phyloP scores from a whole-genome alignment of 2,113 vertebrate species.

The Pedionomus torquatus region DNA sequence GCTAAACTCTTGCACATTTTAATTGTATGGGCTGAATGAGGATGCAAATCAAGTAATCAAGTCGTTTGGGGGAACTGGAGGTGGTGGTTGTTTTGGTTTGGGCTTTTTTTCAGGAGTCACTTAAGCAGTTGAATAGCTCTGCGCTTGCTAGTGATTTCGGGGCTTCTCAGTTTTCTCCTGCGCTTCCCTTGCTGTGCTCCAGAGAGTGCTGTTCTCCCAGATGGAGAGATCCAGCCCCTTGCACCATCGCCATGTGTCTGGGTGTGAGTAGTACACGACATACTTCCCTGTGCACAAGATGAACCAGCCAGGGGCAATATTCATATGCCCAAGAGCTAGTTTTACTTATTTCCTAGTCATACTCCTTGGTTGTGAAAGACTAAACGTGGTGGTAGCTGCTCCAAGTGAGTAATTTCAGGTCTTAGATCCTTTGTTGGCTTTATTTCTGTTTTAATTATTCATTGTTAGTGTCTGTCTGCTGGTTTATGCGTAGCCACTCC shows the following conservation, averaged over 20 bases:
- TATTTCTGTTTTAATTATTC: conserved; percentile 32
- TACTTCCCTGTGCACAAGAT: conserved; percentile 22
- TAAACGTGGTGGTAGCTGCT: background rate
- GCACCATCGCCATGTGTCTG: background rate
- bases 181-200: conserved; percentile 41
- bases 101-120: accelerated
- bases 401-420: background rate
- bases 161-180: background rate
- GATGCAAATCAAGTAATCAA: background rate
- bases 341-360: conserved; percentile 34
- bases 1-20: background rate
- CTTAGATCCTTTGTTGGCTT: background rate
- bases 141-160: background rate
- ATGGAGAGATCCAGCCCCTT: background rate
- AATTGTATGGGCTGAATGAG: background rate
- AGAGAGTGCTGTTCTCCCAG: conserved; percentile 69
- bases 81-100: background rate
- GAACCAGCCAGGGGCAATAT: conserved; percentile 30
- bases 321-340: background rate
- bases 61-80: background rate
- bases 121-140: background rate
- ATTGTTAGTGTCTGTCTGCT: background rate
- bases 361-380: background rate
- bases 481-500: background rate
- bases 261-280: background rate